Percentiles rank a stretch among this genome's conserved stretches.
Evolutionary conservation across 1,140 invertebrate species (phyloP).

Genomic region (Tribolium castaneum): DNA sequence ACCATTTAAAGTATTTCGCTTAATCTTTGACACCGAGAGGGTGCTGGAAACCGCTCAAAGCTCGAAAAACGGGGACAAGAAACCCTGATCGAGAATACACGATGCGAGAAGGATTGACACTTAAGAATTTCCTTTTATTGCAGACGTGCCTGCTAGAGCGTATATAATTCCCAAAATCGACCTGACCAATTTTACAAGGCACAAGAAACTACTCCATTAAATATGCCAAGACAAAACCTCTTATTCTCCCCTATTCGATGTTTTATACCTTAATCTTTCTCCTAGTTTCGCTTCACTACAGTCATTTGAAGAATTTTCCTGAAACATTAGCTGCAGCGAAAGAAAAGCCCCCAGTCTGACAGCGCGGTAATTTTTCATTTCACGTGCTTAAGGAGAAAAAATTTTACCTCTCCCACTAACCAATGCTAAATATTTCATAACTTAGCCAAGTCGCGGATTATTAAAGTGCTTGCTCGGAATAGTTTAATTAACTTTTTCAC

Average conservation of each 20-base stretch:
- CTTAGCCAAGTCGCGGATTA: neutral
- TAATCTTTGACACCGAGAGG: neutral
- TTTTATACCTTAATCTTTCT: constrained; percentile 33
- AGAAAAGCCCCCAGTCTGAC: constrained; percentile 21
- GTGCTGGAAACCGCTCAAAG: neutral
- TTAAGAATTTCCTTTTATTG: constrained; percentile 29
- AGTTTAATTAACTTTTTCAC: too few relatives aligned
- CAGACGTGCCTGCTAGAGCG: constrained; percentile 4
- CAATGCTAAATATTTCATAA: neutral
- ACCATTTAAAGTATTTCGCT: neutral
- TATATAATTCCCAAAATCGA: constrained; percentile 12
- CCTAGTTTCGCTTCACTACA: constrained; percentile 15
- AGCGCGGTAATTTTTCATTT: constrained; percentile 16
- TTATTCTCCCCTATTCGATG: constrained; percentile 11
- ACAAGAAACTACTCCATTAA: constrained; percentile 30
- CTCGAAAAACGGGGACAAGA: neutral
- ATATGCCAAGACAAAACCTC: constrained; percentile 28
- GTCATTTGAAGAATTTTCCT: constrained; percentile 25
- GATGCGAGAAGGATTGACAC: constrained; percentile 18
- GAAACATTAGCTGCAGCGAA: constrained; percentile 29
- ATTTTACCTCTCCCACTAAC: neutral
- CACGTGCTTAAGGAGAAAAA: neutral
- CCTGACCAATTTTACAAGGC: constrained; percentile 3
- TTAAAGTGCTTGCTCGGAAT: neutral
- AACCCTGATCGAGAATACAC: constrained; percentile 19